A percentile compares a stretch with the other conserved stretches of the same genome.
Conservation (phyloP, 2,888 invertebrate genomes). For the Tetramorium bicarinatum region DNA sequence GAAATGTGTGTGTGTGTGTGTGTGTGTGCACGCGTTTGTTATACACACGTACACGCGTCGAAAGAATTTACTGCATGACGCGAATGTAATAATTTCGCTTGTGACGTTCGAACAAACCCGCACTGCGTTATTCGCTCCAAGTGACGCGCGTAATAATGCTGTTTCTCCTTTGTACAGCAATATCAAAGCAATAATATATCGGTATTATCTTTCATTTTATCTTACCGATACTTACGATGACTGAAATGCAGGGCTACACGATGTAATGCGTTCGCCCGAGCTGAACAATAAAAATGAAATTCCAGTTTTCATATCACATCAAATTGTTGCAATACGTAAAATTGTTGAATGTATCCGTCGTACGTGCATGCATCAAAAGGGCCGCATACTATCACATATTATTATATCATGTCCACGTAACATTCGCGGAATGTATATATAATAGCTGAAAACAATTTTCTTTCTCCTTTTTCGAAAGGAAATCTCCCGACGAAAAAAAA, state of each 20-base stretch:
- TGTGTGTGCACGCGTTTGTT: background rate
- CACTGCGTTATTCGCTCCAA: slow-evolving; percentile 14
- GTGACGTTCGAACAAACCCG: slow-evolving; percentile 23
- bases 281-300: slow-evolving; percentile 26
- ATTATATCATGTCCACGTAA: background rate
- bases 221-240: background rate
- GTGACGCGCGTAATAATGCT: slow-evolving; percentile 23
- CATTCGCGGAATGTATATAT: background rate
- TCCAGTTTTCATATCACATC: background rate
- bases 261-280: background rate
- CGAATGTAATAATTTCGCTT: slow-evolving; percentile 27
- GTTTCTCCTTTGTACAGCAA: slow-evolving; percentile 15
- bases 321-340: slow-evolving; percentile 29
- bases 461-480: background rate
- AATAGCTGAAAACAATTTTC: slow-evolving; percentile 10
- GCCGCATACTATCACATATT: background rate
- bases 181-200: slow-evolving; percentile 19
- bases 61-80: slow-evolving; percentile 21
- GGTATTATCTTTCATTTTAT: slow-evolving; percentile 29
- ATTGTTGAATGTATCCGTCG: slow-evolving; percentile 23
- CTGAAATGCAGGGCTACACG: background rate
- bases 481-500: background rate
- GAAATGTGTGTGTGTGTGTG: background rate
- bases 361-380: background rate
- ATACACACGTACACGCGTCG: background rate